Base-by-base conservation (phyloP, 2,888 invertebrate genomes). In the Epirrhoe alternata region DNA sequence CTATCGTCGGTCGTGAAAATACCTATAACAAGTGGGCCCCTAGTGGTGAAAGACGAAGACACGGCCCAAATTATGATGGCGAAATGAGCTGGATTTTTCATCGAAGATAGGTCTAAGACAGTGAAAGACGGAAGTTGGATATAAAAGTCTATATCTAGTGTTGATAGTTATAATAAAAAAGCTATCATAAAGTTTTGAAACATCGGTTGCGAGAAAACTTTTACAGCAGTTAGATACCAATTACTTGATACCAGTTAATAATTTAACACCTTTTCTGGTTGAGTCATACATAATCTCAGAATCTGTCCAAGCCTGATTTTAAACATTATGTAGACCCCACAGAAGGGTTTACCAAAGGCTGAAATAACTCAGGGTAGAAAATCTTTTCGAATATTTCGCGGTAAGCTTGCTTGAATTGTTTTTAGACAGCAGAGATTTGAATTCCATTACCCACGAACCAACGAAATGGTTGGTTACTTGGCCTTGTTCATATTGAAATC, bases 131-230 rank as follows among this genome's bases (percentile, higher is more conserved):
- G n/a, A n/a, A n/a, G n/a, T n/a, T n/a, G n/a, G n/a, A n/a, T n/a
- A n/a, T n/a, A n/a, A n/a, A n/a, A n/a, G n/a, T n/a, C n/a, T n/a
- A n/a, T n/a, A n/a, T n/a, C n/a, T n/a, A n/a, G n/a, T n/a, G n/a
- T 7, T 14, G 45, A 45, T 45, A 45, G 14, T 14, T n/a, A n/a
- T n/a, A n/a, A n/a, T n/a, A n/a, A n/a, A 58, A 33, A 61, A 49
- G 65, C 60, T 65, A 51, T 57, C 57, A 53, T 49, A 61, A 66
- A 66, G 61, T 61, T 56, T 31, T 47, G 56, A 35, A 33, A 47
- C 16, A 58, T 66, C 66, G 50, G 50, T 58, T 62, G 62, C 66
- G 54, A 59, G 57, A 66, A 62, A 62, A 66, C 54, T 66, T 58
- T 33, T n/a, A 35, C 49, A 16, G 33, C 55, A 33, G 55, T 62